These are phyloP conservation scores for Tragelaphus scriptus DNA, from an alignment of 2,113 vertebrate species.

Conservation along the genomic window DNA sequence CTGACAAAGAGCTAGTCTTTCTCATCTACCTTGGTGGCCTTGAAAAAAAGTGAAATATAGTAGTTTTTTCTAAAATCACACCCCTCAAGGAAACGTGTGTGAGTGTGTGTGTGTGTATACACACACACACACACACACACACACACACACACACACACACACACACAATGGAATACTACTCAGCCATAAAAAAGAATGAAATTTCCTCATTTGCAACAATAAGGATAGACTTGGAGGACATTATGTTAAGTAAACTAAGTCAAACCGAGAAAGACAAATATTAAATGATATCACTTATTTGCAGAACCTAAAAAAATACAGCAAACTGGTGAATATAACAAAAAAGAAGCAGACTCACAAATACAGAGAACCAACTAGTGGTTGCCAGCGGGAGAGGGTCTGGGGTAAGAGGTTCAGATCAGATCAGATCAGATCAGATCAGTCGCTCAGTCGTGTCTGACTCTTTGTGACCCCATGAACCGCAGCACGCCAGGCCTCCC, in stretches of 20 bases:
- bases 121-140: not conserved
- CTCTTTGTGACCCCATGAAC: no score
- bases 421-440: no score
- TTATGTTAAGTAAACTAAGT: not conserved
- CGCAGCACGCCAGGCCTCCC: no score
- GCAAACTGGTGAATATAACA: not conserved
- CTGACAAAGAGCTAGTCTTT: not conserved
- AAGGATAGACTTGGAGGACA: not conserved
- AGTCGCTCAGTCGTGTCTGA: no score
- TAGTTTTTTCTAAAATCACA: not conserved
- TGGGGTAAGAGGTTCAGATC: not conserved
- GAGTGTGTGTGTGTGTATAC: no score
- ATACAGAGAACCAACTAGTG: not conserved
- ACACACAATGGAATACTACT: not conserved
- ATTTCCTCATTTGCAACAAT: not conserved
- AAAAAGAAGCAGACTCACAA: not conserved
- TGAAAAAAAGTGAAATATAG: not conserved
- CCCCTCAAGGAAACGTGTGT: not conserved
- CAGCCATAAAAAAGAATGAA: not conserved
- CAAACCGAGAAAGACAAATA: not conserved
- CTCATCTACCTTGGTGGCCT: not conserved
- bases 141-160: no score
- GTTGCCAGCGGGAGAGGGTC: fast-evolving
- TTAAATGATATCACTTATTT: not conserved
- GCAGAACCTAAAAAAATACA: not conserved